phyloP scores from a whole-genome alignment of 2,888 invertebrate species.

The Platycheirus rosarum region DNA sequence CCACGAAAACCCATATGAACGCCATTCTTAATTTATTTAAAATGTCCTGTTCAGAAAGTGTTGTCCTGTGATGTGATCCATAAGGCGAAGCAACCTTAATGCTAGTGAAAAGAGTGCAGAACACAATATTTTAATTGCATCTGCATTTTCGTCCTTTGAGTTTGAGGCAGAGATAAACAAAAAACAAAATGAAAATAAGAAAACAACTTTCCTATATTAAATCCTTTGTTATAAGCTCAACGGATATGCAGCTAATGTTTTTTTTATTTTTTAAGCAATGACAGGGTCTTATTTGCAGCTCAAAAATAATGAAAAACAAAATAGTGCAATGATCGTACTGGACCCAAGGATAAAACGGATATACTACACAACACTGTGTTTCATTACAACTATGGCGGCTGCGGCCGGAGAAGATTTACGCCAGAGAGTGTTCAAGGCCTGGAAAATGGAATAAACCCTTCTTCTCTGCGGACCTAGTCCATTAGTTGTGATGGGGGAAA shows the following conservation, averaged over 20 bases:
- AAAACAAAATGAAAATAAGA: neutral
- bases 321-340: neutral
- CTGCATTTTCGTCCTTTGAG: conserved; percentile 45
- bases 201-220: neutral
- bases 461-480: conserved; percentile 34
- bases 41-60: conserved; percentile 34
- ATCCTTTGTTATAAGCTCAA: conserved; percentile 31
- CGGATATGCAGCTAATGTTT: conserved; percentile 43
- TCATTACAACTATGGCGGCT: conserved; percentile 2
- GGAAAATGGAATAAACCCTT: neutral
- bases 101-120: conserved; percentile 4
- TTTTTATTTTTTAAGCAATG: too few species aligned
- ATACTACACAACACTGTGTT: conserved; percentile 10
- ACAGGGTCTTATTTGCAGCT: conserved; percentile 30
- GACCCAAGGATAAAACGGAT: conserved; percentile 25
- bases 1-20: too few species aligned
- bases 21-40: too few species aligned
- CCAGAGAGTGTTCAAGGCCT: neutral
- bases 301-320: too few species aligned
- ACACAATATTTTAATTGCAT: conserved; percentile 65
- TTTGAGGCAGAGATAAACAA: neutral
- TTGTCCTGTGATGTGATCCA: conserved; percentile 39
- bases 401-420: neutral
- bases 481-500: conserved; percentile 34
- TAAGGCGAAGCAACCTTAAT: neutral